Base-by-base conservation (phyloP, 2,797 vertebrate genomes). In the Pantherophis vulpinus region DNA sequence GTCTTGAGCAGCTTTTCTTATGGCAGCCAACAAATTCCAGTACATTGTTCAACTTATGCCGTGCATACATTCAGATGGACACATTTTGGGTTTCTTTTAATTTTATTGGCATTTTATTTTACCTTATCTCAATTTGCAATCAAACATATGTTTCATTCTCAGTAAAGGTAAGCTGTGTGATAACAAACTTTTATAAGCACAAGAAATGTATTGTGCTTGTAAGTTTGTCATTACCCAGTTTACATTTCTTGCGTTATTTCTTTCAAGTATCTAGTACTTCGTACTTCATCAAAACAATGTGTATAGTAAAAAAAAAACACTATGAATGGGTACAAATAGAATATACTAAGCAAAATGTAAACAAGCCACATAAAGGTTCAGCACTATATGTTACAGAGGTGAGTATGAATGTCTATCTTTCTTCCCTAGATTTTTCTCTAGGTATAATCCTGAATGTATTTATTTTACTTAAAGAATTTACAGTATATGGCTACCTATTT, bases 1-100 rank as follows among this genome's bases (percentile, higher is more conserved):
- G 91, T 95, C 95, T 58, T 93, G 93, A 92, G 93, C 91, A 91
- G 95, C 94, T 97, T 94, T 91, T 95, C 96, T 96, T 96, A 92
- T 94, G 94, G 93, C 32, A 88, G 0, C 91, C 94, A 90, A 79
- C 13, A 93, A 86, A 91, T 91, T 95, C 92, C 94, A 93, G 6
- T 93, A 90, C 4, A 0, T 93, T 0, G 0, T 91, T 95, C 74
- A 37, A 2, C 90, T 94, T 83, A 90, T 88, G 60, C 0, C 8
- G 86, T 88, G 0, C 86, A 91, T 0, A 11, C 91, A 90, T 86
- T 87, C 93, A 95, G 56, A 88, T 92, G 92, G 91, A 90, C 14
- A 91, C 12, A 32, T 56, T 56, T 87, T 91, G 2, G 91, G 61
- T 29, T 58, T n/a, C 59, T 94, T 86, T 90, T 91, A 91, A 54